These are phyloP conservation scores for Xiphias gladius DNA, from an alignment of 2,113 vertebrate species.

Conservation along the genomic window DNA sequence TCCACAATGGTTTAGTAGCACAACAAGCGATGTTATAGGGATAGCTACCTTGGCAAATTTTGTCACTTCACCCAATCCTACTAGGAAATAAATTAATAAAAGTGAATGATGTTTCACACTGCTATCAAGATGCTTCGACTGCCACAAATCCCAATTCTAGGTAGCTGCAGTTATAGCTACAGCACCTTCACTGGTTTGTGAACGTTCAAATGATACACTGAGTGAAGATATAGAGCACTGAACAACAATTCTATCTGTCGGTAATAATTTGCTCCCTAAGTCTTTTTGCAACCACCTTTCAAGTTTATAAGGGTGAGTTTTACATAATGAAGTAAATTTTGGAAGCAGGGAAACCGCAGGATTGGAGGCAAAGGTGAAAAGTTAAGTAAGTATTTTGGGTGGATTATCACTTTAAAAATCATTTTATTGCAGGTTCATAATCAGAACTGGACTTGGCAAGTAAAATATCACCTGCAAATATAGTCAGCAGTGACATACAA, in stretches of 20 bases:
- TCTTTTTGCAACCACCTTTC: neutral
- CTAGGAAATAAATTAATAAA: neutral
- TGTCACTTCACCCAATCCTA: neutral
- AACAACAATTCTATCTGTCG: too few species aligned
- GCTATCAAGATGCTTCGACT: too few species aligned
- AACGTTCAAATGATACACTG: neutral
- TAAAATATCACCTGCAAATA: neutral
- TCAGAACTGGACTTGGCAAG: neutral
- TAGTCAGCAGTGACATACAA: neutral
- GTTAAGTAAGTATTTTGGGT: neutral
- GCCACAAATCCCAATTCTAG: neutral
- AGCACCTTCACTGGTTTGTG: neutral
- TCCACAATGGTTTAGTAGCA: neutral
- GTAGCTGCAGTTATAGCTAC: neutral
- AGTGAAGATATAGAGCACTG: neutral
- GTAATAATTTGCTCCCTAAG: too few species aligned
- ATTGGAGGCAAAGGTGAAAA: conserved; percentile 53
- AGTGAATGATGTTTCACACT: too few species aligned
- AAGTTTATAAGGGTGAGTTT: neutral
- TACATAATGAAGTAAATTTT: neutral
- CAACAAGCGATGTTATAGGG: neutral
- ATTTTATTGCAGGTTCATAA: neutral
- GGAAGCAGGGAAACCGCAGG: neutral
- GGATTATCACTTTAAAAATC: neutral
- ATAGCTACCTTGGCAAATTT: neutral